Base-by-base conservation (phyloP, 1,140 invertebrate genomes). In the Drosophila littoralis region DNA sequence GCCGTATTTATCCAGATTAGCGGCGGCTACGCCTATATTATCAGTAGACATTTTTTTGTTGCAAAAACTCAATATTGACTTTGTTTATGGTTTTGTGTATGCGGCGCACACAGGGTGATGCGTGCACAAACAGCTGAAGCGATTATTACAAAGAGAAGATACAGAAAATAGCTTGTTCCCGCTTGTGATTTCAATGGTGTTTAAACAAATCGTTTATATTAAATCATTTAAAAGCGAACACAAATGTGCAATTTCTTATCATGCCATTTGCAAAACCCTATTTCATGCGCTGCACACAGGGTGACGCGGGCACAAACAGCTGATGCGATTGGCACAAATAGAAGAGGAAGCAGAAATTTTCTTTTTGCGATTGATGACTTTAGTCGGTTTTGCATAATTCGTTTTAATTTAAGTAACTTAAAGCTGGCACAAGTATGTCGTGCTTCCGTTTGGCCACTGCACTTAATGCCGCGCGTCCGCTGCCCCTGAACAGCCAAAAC, bases 1-100 rank as follows among this genome's bases (percentile, higher is more conserved):
- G 4, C 73, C 90, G 48, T 89, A 89, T 65, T 89, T 91, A 50
- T 91, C 90, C 32, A 90, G 35, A 3, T 65, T 15, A 12, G 75
- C 80, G 5, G 75, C 74, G 22, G 22, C 10, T 48, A 73, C 75
- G 0, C 71, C 66, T n/a, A 85, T 50, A 58, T 60, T 68, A 8
- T 86, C 81, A 32, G 71, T 46, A 10, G 79, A 70, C 79, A 88
- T 86, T 45, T 45, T 51, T 15, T 36, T 7, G 13, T 70, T 69
- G 45, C 45, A 71, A 51, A 48, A 61, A 22, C 6, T 50, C 6
- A 22, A 12, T 13, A 40, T 15, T 48, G 1, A 12, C 17, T 71
- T 63, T 77, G 35, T 72, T 50, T 75, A 64, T 66, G 40, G n/a
- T 63, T 78, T 76, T 80, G 52, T 84, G 77, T 79, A 84, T 84